phyloP scores from a whole-genome alignment of 2,113 vertebrate species.

The Charina bottae region DNA sequence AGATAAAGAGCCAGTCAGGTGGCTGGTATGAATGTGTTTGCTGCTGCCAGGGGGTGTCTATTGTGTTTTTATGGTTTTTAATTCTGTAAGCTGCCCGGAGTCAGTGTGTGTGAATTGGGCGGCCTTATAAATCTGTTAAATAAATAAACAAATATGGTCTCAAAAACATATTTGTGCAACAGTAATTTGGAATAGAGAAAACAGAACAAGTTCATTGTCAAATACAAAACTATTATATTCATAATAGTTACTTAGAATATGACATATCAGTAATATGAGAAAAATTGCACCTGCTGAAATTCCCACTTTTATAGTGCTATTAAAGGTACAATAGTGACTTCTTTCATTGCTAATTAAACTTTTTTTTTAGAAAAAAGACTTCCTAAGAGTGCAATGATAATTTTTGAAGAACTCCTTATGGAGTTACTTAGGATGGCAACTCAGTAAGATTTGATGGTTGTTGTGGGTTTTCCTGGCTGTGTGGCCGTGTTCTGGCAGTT shows the following conservation, averaged over 20 bases:
- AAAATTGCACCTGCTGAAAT: not conserved
- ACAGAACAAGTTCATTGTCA: not conserved
- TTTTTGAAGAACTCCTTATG: not conserved
- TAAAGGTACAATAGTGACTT: not conserved
- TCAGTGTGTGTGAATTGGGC: too few species aligned
- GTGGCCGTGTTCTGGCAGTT: too few species aligned
- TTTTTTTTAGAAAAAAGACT: not conserved
- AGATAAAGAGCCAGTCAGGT: too few species aligned
- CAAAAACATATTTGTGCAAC: too few species aligned
- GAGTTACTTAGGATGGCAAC: not conserved
- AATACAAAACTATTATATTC: not conserved
- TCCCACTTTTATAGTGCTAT: not conserved
- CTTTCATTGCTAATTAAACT: not conserved
- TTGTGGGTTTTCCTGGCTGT: too few species aligned
- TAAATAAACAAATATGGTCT: too few species aligned
- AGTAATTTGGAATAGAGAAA: not conserved
- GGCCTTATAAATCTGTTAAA: too few species aligned
- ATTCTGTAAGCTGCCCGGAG: too few species aligned
- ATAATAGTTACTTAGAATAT: not conserved
- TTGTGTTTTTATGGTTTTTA: too few species aligned
- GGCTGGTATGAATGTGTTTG: too few species aligned
- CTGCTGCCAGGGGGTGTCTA: too few species aligned
- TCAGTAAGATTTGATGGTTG: too few species aligned
- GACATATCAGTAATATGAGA: not conserved
- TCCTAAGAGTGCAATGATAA: not conserved